A percentile compares a stretch with the other conserved stretches of the same genome.
These are phyloP conservation scores for Artibeus jamaicensis DNA, from an alignment of 2,797 vertebrate genomes.

Conservation along the genomic window DNA sequence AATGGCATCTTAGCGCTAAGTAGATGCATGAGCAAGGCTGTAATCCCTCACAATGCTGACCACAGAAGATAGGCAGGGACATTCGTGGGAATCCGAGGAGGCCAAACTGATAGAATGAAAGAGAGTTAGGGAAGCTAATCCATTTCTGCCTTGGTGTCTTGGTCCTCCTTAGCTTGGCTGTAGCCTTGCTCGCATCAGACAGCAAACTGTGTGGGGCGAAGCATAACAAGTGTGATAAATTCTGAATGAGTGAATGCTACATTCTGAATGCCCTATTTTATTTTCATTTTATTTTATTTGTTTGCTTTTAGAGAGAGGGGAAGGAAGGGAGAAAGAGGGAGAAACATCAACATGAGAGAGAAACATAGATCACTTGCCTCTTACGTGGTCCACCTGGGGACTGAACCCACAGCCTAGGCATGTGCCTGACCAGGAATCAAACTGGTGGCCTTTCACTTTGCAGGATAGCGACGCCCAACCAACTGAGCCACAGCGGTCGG, in stretches of 20 bases:
- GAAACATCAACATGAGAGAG: not conserved
- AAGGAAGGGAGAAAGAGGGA: not conserved
- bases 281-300: not conserved
- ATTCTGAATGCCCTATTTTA: not conserved
- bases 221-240: not conserved
- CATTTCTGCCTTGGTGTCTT: too few species aligned
- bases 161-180: too few species aligned
- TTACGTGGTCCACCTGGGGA: not conserved
- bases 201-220: not conserved
- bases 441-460: not conserved
- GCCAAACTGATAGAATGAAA: too few species aligned
- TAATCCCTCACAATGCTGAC: not conserved
- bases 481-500: not conserved
- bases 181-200: too few species aligned
- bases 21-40: not conserved
- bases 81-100: not conserved
- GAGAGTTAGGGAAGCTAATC: too few species aligned
- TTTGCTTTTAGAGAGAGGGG: not conserved
- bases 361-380: not conserved
- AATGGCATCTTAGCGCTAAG: not conserved
- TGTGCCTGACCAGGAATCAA: not conserved
- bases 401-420: not conserved
- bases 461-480: too few species aligned
- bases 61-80: not conserved
- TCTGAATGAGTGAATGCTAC: not conserved